Evolutionary conservation across 2,797 vertebrate genomes (phyloP), one percentile per base, ranked within the genome.

Genomic region (Pogoniulus pusillus): DNA sequence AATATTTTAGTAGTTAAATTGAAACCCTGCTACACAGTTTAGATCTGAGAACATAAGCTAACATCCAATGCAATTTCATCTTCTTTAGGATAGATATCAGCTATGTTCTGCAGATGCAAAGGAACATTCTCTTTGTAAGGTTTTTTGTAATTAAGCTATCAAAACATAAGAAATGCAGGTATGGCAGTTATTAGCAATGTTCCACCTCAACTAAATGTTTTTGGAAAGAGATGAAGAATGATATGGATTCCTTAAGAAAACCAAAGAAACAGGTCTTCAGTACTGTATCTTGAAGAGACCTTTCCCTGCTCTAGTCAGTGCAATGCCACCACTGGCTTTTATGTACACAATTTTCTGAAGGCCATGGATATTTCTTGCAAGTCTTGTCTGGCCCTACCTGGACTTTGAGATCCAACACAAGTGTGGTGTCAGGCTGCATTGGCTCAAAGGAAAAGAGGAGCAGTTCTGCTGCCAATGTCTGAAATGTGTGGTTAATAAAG

Each of bases 1-100:
- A 91, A 91, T 90, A 91, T 91, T 94, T 92, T 93, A 7, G 75
- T 87, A 84, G 72, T 72, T 93, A 91, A 93, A 69, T 30, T 69
- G 62, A 89, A 93, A 91, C 62, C 8, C 30, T 80, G 51, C 34
- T 87, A 35, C 58, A 39, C 47, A 47, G 82, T 87, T 93, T 90
- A 87, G 69, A 81, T 82, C 16, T 69, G 34, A 93, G 59, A 77
- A 77, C 22, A 65, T n/a, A 86, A 90, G 29, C 30, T 78, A 89
- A 75, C 22, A 72, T 82, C 41, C 77, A 72, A 71, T 93, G 86
- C 70, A 45, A 62, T 81, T 92, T 78, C 9, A 8, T 80, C 16
- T 82, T 85, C 59, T 79, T 82, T 75, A 64, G 24, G 41, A 47
- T 24, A 35, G 30, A 47, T 32, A 16, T 30, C 78, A 91, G 71